Evolutionary conservation across 2,888 invertebrate genomes (phyloP), one percentile per base, ranked within the genome.

Genomic region (Drosophila nigritarsus): DNA sequence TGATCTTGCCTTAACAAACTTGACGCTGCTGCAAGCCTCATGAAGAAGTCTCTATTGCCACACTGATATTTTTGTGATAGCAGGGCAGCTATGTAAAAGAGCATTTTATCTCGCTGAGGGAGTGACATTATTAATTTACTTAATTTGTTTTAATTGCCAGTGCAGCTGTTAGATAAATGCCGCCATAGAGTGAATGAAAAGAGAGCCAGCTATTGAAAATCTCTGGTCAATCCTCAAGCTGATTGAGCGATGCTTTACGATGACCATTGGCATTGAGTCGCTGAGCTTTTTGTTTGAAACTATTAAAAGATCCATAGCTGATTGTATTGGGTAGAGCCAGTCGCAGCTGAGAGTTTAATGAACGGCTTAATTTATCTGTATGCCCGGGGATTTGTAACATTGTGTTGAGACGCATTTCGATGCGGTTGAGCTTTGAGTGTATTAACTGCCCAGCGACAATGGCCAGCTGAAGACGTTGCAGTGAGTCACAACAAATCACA

Each of bases 101-200:
- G 53, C 58, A 29, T 42, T 20, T 15, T 36, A 38, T 62, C 18
- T 40, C 24, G 45, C 51, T 34, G 42, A 61, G 86, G 87, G 88
- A 91, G 88, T 90, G 90, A 89, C 85, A 90, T 77, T 88, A 91
- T 92, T 87, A 91, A 91, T 91, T 85, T 82, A 88, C 84, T 86
- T 87, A 91, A 91, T 91, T 90, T 91, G 89, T 85, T 91, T 91
- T 90, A 91, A 91, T 91, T 82, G 77, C 82, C 77, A 68, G 76
- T 59, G 73, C 74, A 56, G 73, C 77, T 73, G 58, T 83, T 67
- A 83, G 81, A 87, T 80, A 79, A 79, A 87, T 63, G 85, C 91
- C 89, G 91, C 76, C 81, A 74, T 50, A 40, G 20, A 56, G 18
- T 65, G 65, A 61, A 56, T 68, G 58, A 40, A 53, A 53, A 48